Evolutionary conservation across 2,113 vertebrate species (phyloP), one percentile per base, ranked within the genome.

Genomic region (Larimichthys crocea): DNA sequence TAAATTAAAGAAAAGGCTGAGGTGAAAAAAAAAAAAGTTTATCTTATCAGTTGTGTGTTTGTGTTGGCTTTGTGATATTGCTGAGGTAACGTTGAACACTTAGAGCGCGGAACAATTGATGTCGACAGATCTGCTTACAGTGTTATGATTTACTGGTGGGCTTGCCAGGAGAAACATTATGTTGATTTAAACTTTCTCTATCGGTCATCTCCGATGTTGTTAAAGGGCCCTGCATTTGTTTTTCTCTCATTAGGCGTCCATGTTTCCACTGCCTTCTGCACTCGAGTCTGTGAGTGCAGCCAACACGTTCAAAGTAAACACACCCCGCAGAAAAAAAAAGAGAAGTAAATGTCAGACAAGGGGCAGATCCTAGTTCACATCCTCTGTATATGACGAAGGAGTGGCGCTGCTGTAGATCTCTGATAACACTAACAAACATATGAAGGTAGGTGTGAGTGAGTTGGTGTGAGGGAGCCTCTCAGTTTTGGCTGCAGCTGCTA

Each of bases 261-360:
- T 82, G 78, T 91, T 89, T 84, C 86, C 89, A 82, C 71, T 60
- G 83, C 74, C 75, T 72, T 50, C 55, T 73, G 74, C 55, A 1
- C 56, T 35, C 1, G 8, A 65, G 76, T 50, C 74, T 15, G 26
- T 7, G 59, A 84, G 81, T 76, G 64, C 74, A 74, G 87, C 80
- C 91, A 81, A 86, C 90, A 90, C 93, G 86, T 93, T 78, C 9
- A 91, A 92, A 87, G 87, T 82, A 91, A 92, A 93, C 90, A 92
- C 69, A 87, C 52, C 22, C 75, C 0, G 7, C 72, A 62, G 52
- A 10, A 11, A 15, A 56, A 56, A 59, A 88, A 88, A 91, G 80
- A 91, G 35, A 40, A 87, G 87, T 53, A 91, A 88, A 93, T 91
- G 91, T 88, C 92, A 91, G 69, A 81, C 59, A 26, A 69, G 65